Conservation (phyloP, 2,113 vertebrate genomes). For the Rhinopomastus cyanomelas region DNA sequence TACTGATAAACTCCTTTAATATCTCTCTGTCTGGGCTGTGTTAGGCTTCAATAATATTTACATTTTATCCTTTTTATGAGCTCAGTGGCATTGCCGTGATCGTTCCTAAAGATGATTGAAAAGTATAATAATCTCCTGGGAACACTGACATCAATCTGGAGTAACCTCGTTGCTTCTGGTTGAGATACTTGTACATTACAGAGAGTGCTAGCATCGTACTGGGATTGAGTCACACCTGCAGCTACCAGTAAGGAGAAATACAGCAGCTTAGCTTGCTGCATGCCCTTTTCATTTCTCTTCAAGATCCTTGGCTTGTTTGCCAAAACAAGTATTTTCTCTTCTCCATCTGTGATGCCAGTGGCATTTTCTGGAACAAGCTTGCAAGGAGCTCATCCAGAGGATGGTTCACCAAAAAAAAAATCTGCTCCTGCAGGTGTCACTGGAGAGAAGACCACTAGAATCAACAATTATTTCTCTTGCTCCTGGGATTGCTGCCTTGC, state of each 20-base stretch:
- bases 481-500: not conserved
- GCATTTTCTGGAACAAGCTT: not conserved
- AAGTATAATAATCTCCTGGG: not conserved
- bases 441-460: not conserved
- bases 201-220: not conserved
- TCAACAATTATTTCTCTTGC: not conserved
- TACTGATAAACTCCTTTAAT: constrained; percentile 19
- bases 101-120: not conserved
- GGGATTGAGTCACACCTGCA: not conserved
- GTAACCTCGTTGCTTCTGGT: not conserved
- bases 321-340: not conserved
- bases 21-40: not conserved
- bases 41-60: constrained; percentile 29
- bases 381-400: not conserved
- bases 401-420: not conserved
- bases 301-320: not conserved
- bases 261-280: not conserved
- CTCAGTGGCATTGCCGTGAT: not conserved
- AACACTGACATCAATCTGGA: not conserved
- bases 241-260: not conserved
- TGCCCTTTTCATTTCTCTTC: not conserved
- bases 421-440: not conserved
- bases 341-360: not conserved
- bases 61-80: constrained; percentile 1
- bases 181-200: not conserved